These are phyloP conservation scores for Urechis unicinctus DNA, from an alignment of 2,888 invertebrate genomes.

Conservation along the genomic window DNA sequence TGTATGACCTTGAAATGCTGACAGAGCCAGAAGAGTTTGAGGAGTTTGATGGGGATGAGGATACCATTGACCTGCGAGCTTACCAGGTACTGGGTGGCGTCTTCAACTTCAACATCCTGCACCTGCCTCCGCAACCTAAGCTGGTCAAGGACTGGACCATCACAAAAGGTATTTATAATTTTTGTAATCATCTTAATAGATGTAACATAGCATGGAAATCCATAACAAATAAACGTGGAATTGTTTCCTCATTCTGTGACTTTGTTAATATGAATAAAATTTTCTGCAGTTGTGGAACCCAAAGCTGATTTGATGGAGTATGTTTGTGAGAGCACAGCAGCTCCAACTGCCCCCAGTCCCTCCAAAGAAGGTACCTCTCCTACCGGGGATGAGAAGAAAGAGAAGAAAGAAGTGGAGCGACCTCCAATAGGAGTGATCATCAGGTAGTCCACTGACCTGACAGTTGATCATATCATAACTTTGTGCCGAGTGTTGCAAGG, in stretches of 20 bases:
- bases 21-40: constrained; percentile 43
- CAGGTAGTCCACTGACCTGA: constrained; percentile 33
- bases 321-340: too few species aligned
- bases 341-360: too few species aligned
- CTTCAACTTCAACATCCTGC: constrained; percentile 41
- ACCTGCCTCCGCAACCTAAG: constrained; percentile 49
- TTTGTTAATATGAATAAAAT: too few species aligned
- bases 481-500: too few species aligned
- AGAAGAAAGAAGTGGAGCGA: constrained; percentile 27
- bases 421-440: constrained; percentile 37
- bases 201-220: too few species aligned
- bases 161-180: constrained; percentile 42
- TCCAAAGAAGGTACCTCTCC: constrained; percentile 4
- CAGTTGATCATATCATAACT: too few species aligned
- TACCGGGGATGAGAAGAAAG: constrained; percentile 22
- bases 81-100: constrained; percentile 44
- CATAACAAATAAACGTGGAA: too few species aligned
- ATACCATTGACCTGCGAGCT: constrained; percentile 43
- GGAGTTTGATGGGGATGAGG: constrained; percentile 48
- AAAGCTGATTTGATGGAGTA: too few species aligned
- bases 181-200: too few species aligned
- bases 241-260: too few species aligned
- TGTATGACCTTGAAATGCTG: not conserved
- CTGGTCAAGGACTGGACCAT: constrained; percentile 40
- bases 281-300: too few species aligned